Evolutionary conservation across 2,888 invertebrate species (phyloP).

Genomic region (Euplexia lucipara): DNA sequence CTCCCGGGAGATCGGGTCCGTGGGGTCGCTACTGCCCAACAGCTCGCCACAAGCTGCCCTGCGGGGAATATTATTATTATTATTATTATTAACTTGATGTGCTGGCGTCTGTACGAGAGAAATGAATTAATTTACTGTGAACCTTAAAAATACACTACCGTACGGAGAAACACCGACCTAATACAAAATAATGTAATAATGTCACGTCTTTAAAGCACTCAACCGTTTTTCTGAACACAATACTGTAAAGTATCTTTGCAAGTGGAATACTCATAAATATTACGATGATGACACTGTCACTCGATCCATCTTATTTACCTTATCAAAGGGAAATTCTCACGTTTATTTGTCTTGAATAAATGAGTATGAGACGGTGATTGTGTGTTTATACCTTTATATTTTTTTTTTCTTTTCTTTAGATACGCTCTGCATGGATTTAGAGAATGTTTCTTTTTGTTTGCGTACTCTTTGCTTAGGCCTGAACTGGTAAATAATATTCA

Average conservation of each 20-base stretch:
- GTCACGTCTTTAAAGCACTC: background rate
- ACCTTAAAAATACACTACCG: background rate
- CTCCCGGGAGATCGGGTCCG: too few species aligned
- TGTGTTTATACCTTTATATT: conserved; percentile 4
- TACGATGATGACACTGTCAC: conserved; percentile 37
- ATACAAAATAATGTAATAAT: background rate
- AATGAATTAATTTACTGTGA: background rate
- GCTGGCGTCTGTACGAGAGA: background rate
- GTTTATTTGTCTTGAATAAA: conserved; percentile 54
- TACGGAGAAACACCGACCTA: background rate
- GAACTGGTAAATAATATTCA: conserved; percentile 39
- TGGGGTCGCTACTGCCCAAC: too few species aligned
- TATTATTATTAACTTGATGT: too few species aligned
- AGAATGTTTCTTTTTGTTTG: background rate
- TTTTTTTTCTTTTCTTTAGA: conserved; percentile 17
- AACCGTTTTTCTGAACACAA: conserved; percentile 20
- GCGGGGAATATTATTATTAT: too few species aligned
- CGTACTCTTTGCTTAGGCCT: conserved; percentile 11
- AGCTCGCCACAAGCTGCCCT: too few species aligned
- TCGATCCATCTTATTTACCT: conserved; percentile 49
- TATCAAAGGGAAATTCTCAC: conserved; percentile 53
- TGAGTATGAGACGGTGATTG: conserved; percentile 35
- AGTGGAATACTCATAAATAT: conserved; percentile 55
- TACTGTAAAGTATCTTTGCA: conserved; percentile 27
- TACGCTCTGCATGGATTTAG: conserved; percentile 10